Conservation (phyloP, 2,888 invertebrate genomes). For the Anthophora plumipes region DNA sequence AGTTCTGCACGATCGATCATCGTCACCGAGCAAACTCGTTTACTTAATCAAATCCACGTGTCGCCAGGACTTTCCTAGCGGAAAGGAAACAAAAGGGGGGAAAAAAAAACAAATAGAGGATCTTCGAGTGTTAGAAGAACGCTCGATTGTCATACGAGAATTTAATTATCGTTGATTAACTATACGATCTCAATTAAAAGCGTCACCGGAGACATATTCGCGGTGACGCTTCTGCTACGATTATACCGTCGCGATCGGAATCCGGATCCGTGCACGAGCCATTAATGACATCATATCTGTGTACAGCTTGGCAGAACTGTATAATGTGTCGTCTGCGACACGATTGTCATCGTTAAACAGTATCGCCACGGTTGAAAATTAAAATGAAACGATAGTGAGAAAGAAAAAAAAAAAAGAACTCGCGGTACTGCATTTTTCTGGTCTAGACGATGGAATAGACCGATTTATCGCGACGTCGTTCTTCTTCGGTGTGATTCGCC, state of each 20-base stretch:
- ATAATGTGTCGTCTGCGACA: slow-evolving; percentile 6
- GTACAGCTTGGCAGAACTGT: slow-evolving; percentile 4
- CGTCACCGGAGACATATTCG: slow-evolving; percentile 46
- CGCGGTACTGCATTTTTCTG: background rate
- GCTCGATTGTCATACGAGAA: slow-evolving; percentile 28
- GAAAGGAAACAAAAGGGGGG: background rate
- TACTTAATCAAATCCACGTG: slow-evolving; percentile 44
- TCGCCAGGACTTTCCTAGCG: background rate
- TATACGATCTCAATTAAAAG: slow-evolving; percentile 44
- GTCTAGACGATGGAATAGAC: slow-evolving; percentile 17
- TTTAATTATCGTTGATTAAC: slow-evolving; percentile 52
- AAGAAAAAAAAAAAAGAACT: background rate
- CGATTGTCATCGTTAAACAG: background rate
- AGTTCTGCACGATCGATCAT: background rate
- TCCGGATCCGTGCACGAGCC: slow-evolving; percentile 62
- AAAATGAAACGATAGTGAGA: background rate
- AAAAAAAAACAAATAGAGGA: background rate
- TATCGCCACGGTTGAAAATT: background rate
- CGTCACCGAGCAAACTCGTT: background rate
- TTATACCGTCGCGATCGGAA: slow-evolving; percentile 63
- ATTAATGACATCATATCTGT: slow-evolving; percentile 59
- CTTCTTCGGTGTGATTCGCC: background rate
- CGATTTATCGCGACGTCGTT: slow-evolving; percentile 18
- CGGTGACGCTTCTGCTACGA: slow-evolving; percentile 43
- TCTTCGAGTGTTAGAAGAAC: slow-evolving; percentile 6